A percentile compares a stretch with the other conserved stretches of the same genome.
phyloP scores from a whole-genome alignment of 2,888 invertebrate genomes.

The Ptychoptera albimana region DNA sequence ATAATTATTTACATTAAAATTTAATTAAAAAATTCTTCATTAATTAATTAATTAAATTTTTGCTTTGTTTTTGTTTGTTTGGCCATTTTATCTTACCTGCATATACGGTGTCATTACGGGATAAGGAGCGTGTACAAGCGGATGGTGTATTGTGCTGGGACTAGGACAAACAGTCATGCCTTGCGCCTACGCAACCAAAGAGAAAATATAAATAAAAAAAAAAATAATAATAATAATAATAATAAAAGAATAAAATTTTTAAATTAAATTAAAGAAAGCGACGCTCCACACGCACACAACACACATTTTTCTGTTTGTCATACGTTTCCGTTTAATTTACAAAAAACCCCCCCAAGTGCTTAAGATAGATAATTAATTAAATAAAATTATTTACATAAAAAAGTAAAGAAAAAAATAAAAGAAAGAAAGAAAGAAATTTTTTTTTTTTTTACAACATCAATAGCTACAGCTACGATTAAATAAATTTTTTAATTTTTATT shows the following conservation, averaged over 20 bases:
- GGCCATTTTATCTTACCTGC: slow-evolving; percentile 28
- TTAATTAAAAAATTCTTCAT: slow-evolving; percentile 9
- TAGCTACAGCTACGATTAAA: too few relatives aligned
- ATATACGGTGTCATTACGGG: slow-evolving; percentile 33
- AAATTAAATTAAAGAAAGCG: neutral
- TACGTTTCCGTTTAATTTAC: too few relatives aligned
- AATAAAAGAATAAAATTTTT: slow-evolving; percentile 8
- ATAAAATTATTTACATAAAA: too few relatives aligned
- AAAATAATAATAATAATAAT: slow-evolving; percentile 7
- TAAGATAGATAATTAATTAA: too few relatives aligned
- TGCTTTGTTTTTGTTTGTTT: too few relatives aligned
- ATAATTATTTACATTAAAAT: slow-evolving; percentile 7
- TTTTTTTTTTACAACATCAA: too few relatives aligned
- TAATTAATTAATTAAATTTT: slow-evolving; percentile 5
- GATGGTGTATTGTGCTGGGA: slow-evolving; percentile 34
- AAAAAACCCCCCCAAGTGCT: too few relatives aligned
- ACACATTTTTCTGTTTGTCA: too few relatives aligned
- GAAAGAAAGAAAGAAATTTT: too few relatives aligned
- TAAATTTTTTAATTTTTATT: neutral
- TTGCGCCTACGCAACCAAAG: slow-evolving; percentile 25
- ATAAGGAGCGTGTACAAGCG: slow-evolving; percentile 33
- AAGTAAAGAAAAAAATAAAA: too few relatives aligned
- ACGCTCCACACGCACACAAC: neutral
- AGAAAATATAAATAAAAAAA: slow-evolving; percentile 12
- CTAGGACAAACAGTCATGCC: slow-evolving; percentile 35